Percentiles rank a stretch among this genome's conserved stretches.
Conservation (phyloP, 2,113 vertebrate species). For the Glaucomys volans region DNA sequence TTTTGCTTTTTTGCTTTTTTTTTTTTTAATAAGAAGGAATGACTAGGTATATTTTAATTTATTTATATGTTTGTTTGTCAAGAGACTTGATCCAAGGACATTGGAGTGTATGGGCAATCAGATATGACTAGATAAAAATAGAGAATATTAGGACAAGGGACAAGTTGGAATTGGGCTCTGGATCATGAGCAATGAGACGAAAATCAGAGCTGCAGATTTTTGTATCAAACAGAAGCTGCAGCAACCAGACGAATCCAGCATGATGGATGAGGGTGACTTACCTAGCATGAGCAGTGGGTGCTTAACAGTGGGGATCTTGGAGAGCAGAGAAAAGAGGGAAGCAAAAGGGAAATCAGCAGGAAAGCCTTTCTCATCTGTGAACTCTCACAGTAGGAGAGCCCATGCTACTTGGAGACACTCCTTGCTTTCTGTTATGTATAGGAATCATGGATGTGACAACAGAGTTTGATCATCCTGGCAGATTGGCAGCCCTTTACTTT, state of each 20-base stretch:
- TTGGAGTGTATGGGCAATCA: background rate
- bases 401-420: background rate
- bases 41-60: background rate
- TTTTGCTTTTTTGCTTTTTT: background rate
- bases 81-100: background rate
- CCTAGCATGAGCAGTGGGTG: background rate
- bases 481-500: background rate
- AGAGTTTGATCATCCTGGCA: background rate
- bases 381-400: background rate
- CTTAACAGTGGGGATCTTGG: background rate
- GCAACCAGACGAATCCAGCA: background rate
- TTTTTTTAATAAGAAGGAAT: background rate
- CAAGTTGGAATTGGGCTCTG: background rate
- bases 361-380: background rate
- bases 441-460: background rate
- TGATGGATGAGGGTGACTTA: background rate
- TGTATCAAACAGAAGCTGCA: background rate
- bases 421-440: background rate
- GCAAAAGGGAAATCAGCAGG: background rate
- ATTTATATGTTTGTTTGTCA: slow-evolving; percentile 34
- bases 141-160: background rate
- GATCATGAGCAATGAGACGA: background rate
- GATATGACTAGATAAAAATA: background rate
- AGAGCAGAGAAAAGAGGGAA: background rate
- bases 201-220: background rate